phyloP scores from a whole-genome alignment of 2,113 vertebrate species.

The Syngnathoides biaculeatus region DNA sequence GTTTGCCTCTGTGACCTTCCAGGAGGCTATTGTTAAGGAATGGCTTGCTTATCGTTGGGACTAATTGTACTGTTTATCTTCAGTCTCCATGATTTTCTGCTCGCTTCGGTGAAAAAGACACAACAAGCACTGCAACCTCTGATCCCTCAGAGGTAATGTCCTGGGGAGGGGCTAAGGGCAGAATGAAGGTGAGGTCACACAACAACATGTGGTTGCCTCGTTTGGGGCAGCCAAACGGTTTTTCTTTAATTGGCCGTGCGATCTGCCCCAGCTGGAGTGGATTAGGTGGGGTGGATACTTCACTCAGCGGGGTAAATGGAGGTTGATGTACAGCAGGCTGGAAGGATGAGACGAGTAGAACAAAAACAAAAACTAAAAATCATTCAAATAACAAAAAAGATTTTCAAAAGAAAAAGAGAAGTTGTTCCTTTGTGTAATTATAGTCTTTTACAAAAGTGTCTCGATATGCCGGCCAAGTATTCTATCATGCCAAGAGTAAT shows the following conservation, averaged over 20 bases:
- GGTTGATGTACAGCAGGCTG: constrained; percentile 35
- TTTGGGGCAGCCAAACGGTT: constrained; percentile 77
- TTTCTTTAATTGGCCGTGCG: constrained; percentile 80
- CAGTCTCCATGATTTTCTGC: constrained; percentile 42
- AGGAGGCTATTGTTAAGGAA: constrained; percentile 6
- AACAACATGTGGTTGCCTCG: constrained; percentile 83
- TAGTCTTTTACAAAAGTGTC: too few species aligned
- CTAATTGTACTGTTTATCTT: constrained; percentile 61
- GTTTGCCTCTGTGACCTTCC: constrained; percentile 26
- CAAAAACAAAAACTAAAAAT: constrained; percentile 14
- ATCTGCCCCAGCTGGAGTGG: constrained; percentile 82
- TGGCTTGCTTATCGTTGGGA: constrained; percentile 13
- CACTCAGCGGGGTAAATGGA: constrained; percentile 65
- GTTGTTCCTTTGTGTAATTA: background rate
- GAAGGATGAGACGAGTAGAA: constrained; percentile 14
- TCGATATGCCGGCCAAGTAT: too few species aligned
- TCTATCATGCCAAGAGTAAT: too few species aligned
- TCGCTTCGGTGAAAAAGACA: constrained; percentile 71
- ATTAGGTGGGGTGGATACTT: constrained; percentile 78
- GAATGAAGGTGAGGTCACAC: constrained; percentile 27
- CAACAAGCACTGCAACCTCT: constrained; percentile 77
- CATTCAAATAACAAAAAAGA: background rate
- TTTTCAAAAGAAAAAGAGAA: background rate
- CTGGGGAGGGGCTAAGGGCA: constrained; percentile 24
- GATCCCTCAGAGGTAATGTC: constrained; percentile 59